Evolutionary conservation across 2,888 invertebrate genomes (phyloP).

Genomic region (Odontocerum albicorne): DNA sequence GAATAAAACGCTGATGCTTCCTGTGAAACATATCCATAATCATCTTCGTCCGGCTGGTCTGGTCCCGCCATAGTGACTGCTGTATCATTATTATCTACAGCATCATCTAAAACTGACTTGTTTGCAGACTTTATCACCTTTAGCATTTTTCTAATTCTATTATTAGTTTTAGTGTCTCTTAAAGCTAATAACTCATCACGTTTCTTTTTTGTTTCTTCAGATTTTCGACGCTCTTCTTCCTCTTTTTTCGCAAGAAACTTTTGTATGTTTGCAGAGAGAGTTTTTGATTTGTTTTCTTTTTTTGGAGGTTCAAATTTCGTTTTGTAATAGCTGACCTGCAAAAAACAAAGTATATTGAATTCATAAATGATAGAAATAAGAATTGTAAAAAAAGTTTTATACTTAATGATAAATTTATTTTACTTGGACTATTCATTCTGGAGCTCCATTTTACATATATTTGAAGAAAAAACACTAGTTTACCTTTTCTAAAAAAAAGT

Average conservation of each 20-base stretch:
- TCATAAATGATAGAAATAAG: too few species aligned
- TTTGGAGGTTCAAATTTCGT: slow-evolving; percentile 82
- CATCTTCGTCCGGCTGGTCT: slow-evolving; percentile 85
- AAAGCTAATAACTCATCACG: slow-evolving; percentile 65
- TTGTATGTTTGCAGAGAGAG: slow-evolving; percentile 77
- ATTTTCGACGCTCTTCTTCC: slow-evolving; percentile 72
- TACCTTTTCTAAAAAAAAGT: too few species aligned
- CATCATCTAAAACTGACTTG: slow-evolving; percentile 83
- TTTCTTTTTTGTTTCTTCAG: slow-evolving; percentile 63
- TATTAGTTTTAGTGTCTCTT: slow-evolving; percentile 72
- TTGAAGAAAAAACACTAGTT: too few species aligned
- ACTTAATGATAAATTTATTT: background rate
- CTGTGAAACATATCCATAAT: slow-evolving; percentile 87
- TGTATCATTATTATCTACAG: slow-evolving; percentile 73
- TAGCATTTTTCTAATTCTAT: slow-evolving; percentile 75
- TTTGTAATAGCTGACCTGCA: slow-evolving; percentile 65
- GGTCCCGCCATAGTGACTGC: slow-evolving; percentile 74
- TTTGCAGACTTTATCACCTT: slow-evolving; percentile 89
- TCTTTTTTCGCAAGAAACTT: slow-evolving; percentile 82
- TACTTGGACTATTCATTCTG: background rate
- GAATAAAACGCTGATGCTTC: slow-evolving; percentile 79
- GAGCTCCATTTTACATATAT: too few species aligned
- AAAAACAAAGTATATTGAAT: background rate
- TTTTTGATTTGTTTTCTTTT: slow-evolving; percentile 70
- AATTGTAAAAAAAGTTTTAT: too few species aligned